Percentiles rank a stretch among this genome's conserved stretches.
phyloP scores from a whole-genome alignment of 1,140 invertebrate genomes.

The Homalodisca vitripennis region DNA sequence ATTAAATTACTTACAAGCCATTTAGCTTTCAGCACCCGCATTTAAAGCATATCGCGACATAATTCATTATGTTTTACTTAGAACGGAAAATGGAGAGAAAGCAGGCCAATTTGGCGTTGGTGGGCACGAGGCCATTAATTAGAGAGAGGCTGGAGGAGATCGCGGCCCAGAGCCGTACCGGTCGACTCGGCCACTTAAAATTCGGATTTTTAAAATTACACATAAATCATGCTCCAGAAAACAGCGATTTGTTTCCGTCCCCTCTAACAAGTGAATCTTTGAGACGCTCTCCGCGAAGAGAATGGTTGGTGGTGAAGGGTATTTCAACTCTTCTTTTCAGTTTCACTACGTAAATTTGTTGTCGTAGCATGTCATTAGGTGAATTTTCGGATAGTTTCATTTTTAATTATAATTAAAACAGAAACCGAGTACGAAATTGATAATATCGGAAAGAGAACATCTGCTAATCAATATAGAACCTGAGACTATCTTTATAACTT shows the following conservation, averaged over 20 bases:
- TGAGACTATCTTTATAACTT: too few relatives aligned
- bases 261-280: too few relatives aligned
- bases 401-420: too few relatives aligned
- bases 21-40: constrained; percentile 1
- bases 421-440: too few relatives aligned
- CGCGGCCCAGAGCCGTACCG: neutral
- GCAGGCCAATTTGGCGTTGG: constrained; percentile 8
- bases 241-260: neutral
- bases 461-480: too few relatives aligned
- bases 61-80: constrained; percentile 16
- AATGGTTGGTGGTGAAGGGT: too few relatives aligned
- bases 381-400: too few relatives aligned
- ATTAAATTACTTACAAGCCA: neutral
- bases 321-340: too few relatives aligned
- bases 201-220: constrained; percentile 10
- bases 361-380: too few relatives aligned
- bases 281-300: too few relatives aligned
- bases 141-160: neutral
- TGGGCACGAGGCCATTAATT: neutral
- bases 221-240: neutral
- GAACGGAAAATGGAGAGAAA: neutral
- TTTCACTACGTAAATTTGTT: too few relatives aligned
- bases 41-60: neutral
- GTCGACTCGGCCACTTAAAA: neutral
- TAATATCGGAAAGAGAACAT: too few relatives aligned